Conservation (phyloP, 53 echinoderm and acorn worm species). For the Paracentrotus lividus region DNA sequence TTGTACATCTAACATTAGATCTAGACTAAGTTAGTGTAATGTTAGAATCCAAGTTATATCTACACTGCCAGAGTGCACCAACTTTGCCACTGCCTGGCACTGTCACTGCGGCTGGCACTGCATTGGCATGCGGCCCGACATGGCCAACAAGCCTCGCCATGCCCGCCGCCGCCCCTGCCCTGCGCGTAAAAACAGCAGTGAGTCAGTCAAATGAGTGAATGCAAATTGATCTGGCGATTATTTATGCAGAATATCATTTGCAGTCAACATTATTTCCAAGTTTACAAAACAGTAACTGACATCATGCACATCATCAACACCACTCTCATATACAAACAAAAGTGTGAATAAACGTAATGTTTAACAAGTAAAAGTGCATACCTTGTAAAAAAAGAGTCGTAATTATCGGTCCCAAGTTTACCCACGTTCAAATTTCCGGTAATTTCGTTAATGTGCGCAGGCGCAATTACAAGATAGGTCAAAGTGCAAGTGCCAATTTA, state of each 20-base stretch:
- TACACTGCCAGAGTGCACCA: too few species aligned
- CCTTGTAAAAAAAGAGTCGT: neutral
- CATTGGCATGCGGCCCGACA: too few species aligned
- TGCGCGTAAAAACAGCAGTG: too few species aligned
- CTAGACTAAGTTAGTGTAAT: too few species aligned
- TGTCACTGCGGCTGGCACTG: too few species aligned
- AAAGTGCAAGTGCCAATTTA: conserved; percentile 36
- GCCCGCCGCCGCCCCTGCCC: neutral
- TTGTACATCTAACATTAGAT: too few species aligned
- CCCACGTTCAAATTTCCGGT: conserved; percentile 69
- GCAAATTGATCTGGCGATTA: too few species aligned
- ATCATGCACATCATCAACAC: neutral
- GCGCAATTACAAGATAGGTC: conserved; percentile 24
- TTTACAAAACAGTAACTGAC: neutral
- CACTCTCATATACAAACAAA: neutral
- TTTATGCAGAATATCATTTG: neutral
- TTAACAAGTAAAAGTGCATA: neutral
- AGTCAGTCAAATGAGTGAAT: too few species aligned
- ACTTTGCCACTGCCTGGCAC: too few species aligned
- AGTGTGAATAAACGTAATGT: neutral
- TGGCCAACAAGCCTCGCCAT: neutral
- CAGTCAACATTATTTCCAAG: neutral
- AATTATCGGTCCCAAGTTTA: too few species aligned
- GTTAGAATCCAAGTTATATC: too few species aligned
- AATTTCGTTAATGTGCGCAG: conserved; percentile 25